Evolutionary conservation across 2,888 invertebrate genomes (phyloP).

Genomic region (Panzeria rudis): DNA sequence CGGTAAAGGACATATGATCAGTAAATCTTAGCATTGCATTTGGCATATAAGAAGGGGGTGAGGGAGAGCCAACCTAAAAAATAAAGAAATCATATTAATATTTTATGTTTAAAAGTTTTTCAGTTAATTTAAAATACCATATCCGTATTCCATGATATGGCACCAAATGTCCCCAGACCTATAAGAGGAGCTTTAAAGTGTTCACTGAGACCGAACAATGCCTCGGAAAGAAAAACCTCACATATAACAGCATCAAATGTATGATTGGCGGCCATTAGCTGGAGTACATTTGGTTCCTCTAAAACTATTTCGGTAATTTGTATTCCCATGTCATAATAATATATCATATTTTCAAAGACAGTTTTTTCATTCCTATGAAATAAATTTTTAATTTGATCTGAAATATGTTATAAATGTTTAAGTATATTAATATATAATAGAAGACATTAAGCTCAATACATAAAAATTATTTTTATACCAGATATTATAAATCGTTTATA

Average conservation of each 20-base stretch:
- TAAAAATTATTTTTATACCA: too few relatives aligned
- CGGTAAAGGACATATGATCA: constrained; percentile 81
- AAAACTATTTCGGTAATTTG: too few relatives aligned
- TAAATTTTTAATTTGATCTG: too few relatives aligned
- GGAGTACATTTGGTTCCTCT: constrained; percentile 64
- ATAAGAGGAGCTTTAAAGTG: constrained; percentile 81
- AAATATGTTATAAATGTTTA: too few relatives aligned
- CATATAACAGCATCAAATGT: constrained; percentile 82
- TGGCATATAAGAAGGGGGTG: constrained; percentile 81
- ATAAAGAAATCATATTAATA: not conserved
- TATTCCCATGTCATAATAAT: too few relatives aligned
- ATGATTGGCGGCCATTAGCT: constrained; percentile 78
- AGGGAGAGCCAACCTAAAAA: constrained; percentile 78
- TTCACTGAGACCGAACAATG: constrained; percentile 80
- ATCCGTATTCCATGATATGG: constrained; percentile 80
- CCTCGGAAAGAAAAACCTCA: constrained; percentile 83
- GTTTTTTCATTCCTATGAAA: too few relatives aligned
- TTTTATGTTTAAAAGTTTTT: not conserved
- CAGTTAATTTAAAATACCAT: constrained; percentile 72
- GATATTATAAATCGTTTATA: too few relatives aligned
- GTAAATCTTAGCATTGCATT: constrained; percentile 77
- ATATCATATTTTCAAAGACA: too few relatives aligned
- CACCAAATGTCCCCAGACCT: constrained; percentile 79
- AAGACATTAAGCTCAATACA: too few relatives aligned
- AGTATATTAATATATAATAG: too few relatives aligned